Evolutionary conservation across 2,797 vertebrate species (phyloP), one percentile per base, ranked within the genome.

Genomic region (Rhynchonycteris naso): DNA sequence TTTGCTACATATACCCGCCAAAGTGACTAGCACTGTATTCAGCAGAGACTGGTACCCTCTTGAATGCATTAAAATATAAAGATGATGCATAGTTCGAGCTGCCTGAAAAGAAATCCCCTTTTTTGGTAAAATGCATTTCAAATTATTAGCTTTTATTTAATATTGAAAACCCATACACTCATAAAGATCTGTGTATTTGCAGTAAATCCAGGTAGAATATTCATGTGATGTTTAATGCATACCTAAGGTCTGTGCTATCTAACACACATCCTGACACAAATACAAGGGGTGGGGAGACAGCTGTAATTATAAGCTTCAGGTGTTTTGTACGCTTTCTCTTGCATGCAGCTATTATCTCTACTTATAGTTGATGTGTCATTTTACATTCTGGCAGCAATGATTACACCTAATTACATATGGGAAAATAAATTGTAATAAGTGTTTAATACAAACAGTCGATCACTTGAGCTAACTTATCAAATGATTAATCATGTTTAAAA

Each of bases 381-480:
- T 95, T 93, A 93, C 54, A 69, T 91, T 90, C 90, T 80, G 95
- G 86, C 76, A 96, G 80, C 88, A 90, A 92, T 86, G 89, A 95
- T 97, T 94, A 93, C 91, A 95, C 35, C 75, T 96, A 95, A 96
- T 96, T 91, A 95, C 59, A 94, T 81, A 92, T 43, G 56, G 43
- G 80, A 96, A 97, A 95, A 97, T 96, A 95, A 96, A 96, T 93
- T 52, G 22, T 89, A 94, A 91, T 94, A 72, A 88, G 50, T 92
- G 68, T 97, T 96, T 97, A 97, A 96, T 97, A 78, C 89, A 92
- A 90, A 96, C 66, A 95, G 43, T 93, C 86, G 86, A 75, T 95
- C 80, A 91, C 79, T 88, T 91, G 24, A 9, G 33, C 71, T 80
- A 65, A 94, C 71, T 43, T 81, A 28, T 95, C 92, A 95, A 95